Base-by-base conservation (phyloP, 23 tunicate genomes). In the Ascidia mentula region DNA sequence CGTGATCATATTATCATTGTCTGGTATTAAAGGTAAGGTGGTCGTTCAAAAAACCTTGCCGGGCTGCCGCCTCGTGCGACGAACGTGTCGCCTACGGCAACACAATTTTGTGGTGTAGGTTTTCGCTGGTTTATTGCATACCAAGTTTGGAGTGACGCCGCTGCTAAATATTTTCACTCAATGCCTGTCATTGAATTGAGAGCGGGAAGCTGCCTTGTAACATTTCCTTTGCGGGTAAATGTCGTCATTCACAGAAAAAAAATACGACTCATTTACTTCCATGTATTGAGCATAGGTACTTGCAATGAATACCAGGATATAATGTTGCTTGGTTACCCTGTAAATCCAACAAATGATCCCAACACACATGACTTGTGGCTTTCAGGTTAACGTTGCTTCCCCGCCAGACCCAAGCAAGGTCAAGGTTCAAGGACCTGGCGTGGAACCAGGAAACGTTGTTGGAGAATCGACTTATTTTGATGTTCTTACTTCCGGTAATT, bases 371-470 rank as follows among this genome's bases (percentile, higher is more conserved):
- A 20, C 65, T 20, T 53, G 12, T 53, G 65, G 12, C 37, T 76
- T 75, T 26, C 59, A 90, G 92, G 99, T 96, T 0, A 91, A 87
- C 40, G 97, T 96, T 71, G 89, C 85, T 37, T 59, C 78, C 17
- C 91, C 99, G 22, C 86, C 99, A 34, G 99, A 96, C 72, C 75
- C 99, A 6, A 85, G 99, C 82, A 92, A 92, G 76, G 97, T 96
- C 36, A 80, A 53, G 34, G 94, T 91, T 22, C 60, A 80, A 84
- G 99, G 99, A 38, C 99, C 97, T 36, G 99, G 99, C 20, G 73
- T 96, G 6, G 86, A 91, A 72, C 82, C 90, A 20, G 99, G 99
- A 60, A 96, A 96, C 75, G 82, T 91, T 22, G 97, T 88, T 60
- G 97, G 90, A 1, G 81, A 96, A 37, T 85, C 75, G 18, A 91